phyloP scores from a whole-genome alignment of 2,113 vertebrate species.

The Sorex fumeus region DNA sequence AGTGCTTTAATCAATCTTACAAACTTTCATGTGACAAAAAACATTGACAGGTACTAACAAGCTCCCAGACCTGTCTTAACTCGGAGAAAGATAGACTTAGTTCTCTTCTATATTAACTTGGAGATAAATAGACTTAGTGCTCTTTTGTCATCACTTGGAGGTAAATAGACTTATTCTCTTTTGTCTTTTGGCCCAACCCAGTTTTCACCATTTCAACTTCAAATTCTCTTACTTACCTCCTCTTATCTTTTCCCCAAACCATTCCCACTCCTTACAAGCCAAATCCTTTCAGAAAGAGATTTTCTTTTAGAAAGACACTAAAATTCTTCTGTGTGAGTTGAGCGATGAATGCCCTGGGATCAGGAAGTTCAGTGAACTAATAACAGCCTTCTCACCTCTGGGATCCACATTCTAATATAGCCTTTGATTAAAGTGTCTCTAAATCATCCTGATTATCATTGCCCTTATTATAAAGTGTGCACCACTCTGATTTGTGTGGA shows the following conservation, averaged over 20 bases:
- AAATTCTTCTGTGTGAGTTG: constrained; percentile 67
- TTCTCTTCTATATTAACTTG: not conserved
- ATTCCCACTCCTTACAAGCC: not conserved
- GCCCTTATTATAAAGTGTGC: constrained; percentile 60
- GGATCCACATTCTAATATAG: constrained; percentile 62
- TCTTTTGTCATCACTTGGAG: not conserved
- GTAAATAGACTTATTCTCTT: constrained; percentile 15
- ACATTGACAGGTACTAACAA: not conserved
- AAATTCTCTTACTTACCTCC: constrained; percentile 23
- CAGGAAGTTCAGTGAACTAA: constrained; percentile 41
- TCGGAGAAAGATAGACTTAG: constrained; percentile 30
- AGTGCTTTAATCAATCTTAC: not conserved
- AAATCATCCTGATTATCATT: constrained; percentile 61
- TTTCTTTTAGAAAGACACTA: constrained; percentile 77
- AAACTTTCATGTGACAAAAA: constrained; percentile 24
- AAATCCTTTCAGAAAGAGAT: constrained; percentile 70
- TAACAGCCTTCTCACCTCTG: constrained; percentile 78
- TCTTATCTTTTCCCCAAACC: constrained; percentile 40
- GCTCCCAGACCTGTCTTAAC: not conserved
- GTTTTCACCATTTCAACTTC: not conserved
- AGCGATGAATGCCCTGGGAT: constrained; percentile 74
- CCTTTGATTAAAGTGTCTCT: constrained; percentile 71
- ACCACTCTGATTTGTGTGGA: constrained; percentile 12
- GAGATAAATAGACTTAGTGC: constrained; percentile 27
- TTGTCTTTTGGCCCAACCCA: not conserved